Base-by-base conservation (phyloP, 2,888 invertebrate species). In the Oscheius onirici region DNA sequence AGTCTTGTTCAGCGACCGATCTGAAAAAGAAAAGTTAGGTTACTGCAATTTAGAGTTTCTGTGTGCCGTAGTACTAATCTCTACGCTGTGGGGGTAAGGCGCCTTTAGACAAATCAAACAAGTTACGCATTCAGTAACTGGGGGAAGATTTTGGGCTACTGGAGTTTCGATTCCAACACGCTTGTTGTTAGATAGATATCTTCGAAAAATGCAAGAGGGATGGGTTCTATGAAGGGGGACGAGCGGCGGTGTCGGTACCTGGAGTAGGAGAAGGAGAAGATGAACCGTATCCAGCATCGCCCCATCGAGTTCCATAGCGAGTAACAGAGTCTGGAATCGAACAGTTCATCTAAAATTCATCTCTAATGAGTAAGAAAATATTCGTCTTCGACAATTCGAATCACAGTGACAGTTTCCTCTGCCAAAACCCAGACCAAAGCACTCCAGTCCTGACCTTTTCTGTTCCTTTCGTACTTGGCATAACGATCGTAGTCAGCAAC, bases 391-490 rank as follows among this genome's bases (percentile, higher is more conserved):
- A 77, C 77, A 52, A 80, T 69, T 46, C 79, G 75, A 28, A 81
- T 80, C 8, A 79, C 43, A 28, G 81, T 76, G 44, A 79, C 76
- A 66, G 75, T 76, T 51, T 79, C 78, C 28, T 81, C 80, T 40
- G 71, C 74, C 58, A 81, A 55, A 54, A 54, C 70, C 81, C 81
- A 81, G 34, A 78, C 63, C 61, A 75, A 34, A 8, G 34, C 8
- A 34, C 34, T 8, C 34, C 34, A 34, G 20, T 67, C 65, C 34
- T 6, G 20, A 77, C 79, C 81, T 75, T 79, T 79, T 57, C 79
- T 74, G 73, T 81, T 75, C 65, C 79, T 72, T 69, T 81, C 79
- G 69, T 77, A 81, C 72, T 81, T 81, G 49, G 78, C 77, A 71
- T 77, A 80, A 67, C 77, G 78, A 72, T 81, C 81, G 73, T 55